Base-by-base conservation (phyloP, 1,140 invertebrate genomes). In the Cydia splendana region DNA sequence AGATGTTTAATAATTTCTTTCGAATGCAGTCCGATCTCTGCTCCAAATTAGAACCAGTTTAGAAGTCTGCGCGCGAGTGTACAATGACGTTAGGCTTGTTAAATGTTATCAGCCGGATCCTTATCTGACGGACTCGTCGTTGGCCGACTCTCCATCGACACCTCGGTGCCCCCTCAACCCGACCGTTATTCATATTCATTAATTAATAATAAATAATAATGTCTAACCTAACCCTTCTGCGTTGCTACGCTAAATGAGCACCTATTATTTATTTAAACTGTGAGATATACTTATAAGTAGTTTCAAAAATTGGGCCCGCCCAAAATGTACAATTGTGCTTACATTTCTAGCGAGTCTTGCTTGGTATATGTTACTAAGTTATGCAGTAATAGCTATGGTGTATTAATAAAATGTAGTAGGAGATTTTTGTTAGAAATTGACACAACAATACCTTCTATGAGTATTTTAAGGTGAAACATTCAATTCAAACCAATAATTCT, bases 1-100 rank as follows among this genome's bases (percentile, higher is more conserved):
- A 18, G n/a, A 6, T 18, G 51, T 53, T n/a, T 2, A 24, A 24
- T 53, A 30, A 76, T 30, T 69, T 48, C 2, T 65, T 69, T 30
- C 48, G n/a, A 30, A 15, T 4, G 51, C 57, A 62, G 18, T 24
- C 18, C 18, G 20, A n/a, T 53, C 7, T 53, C 15, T 53, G 45
- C n/a, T n/a, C 7, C 15, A 62, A 62, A 62, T 62, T 62, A 62
- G 20, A 62, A 62, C 7, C 7, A 62, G 45, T 75, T 75, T 53
- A 15, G 45, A 65, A 38, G 73, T 62, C 51, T 81, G 76, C 79
- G 75, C 34, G 75, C 80, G 81, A 78, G 15, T 79, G 80, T 88
- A 88, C 83, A 76, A 71, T 77, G 81, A 84, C 82, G 82, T 87
- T 82, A 78, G 82, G 78, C 83, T 88, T 83, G 88, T 89, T 89